Conservation (phyloP, 2,113 vertebrate species). For the Semnopithecus entellus region DNA sequence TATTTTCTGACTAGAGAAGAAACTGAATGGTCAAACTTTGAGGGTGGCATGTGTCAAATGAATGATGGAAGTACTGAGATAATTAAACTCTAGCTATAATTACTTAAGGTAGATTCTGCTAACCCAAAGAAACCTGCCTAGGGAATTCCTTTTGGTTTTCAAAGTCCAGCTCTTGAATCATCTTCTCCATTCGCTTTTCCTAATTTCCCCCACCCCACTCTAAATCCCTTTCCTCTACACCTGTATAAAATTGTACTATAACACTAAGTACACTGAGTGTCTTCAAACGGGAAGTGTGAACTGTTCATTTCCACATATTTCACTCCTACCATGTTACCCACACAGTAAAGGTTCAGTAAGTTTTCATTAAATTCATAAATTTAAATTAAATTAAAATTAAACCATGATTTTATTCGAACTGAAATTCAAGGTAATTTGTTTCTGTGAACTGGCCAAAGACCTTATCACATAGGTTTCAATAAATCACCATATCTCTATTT, state of each 20-base stretch:
- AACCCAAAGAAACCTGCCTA: background rate
- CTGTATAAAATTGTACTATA: background rate
- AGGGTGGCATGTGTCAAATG: background rate
- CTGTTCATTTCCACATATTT: background rate
- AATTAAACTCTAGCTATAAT: background rate
- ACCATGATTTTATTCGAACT: background rate
- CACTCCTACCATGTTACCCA: background rate
- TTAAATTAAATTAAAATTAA: background rate
- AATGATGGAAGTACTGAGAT: background rate
- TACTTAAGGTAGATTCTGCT: background rate
- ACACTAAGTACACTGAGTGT: background rate
- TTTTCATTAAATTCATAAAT: background rate
- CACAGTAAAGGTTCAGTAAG: background rate
- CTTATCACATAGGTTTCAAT: background rate
- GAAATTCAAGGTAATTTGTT: slow-evolving; percentile 25
- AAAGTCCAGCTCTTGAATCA: background rate
- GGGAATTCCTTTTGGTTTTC: background rate
- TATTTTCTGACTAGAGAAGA: slow-evolving; percentile 13
- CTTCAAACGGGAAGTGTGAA: background rate
- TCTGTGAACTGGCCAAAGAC: background rate
- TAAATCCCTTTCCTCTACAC: background rate
- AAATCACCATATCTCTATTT: background rate
- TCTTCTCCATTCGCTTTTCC: background rate
- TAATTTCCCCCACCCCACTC: background rate
- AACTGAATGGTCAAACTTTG: background rate